These are phyloP conservation scores for Columba guinea DNA, from an alignment of 2,797 vertebrate genomes.

Conservation along the genomic window DNA sequence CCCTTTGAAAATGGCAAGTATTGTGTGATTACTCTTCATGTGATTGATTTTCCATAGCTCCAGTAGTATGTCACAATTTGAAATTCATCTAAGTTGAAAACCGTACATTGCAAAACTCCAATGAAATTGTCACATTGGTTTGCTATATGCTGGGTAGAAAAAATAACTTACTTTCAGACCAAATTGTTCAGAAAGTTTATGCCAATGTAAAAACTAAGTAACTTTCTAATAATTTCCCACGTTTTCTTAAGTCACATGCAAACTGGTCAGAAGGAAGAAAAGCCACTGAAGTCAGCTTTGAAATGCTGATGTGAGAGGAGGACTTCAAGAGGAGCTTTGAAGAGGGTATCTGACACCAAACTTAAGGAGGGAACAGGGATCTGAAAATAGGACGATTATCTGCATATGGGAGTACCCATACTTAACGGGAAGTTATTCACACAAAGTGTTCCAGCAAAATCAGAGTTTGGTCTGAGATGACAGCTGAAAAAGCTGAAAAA, in stretches of 20 bases:
- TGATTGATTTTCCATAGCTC: neutral
- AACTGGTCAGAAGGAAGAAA: neutral
- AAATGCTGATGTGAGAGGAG: neutral
- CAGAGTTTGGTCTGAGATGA: neutral
- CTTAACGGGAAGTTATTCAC: neutral
- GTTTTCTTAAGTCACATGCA: neutral
- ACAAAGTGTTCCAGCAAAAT: neutral
- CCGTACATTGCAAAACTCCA: neutral
- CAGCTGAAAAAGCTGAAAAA: neutral
- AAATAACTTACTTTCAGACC: neutral
- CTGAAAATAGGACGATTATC: neutral
- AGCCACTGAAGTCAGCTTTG: neutral
- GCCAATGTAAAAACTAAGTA: neutral
- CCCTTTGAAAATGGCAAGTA: slow-evolving; percentile 89
- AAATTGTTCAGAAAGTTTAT: neutral
- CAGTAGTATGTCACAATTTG: neutral
- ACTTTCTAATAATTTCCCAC: neutral
- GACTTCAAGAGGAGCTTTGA: neutral
- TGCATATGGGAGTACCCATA: neutral
- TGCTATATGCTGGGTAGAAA: neutral
- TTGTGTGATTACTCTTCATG: neutral
- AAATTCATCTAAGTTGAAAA: neutral
- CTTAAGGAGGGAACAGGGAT: neutral
- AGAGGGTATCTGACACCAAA: neutral
- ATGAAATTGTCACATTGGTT: neutral